phyloP scores from a whole-genome alignment of 2,888 invertebrate species.

The Meloe dianella region DNA sequence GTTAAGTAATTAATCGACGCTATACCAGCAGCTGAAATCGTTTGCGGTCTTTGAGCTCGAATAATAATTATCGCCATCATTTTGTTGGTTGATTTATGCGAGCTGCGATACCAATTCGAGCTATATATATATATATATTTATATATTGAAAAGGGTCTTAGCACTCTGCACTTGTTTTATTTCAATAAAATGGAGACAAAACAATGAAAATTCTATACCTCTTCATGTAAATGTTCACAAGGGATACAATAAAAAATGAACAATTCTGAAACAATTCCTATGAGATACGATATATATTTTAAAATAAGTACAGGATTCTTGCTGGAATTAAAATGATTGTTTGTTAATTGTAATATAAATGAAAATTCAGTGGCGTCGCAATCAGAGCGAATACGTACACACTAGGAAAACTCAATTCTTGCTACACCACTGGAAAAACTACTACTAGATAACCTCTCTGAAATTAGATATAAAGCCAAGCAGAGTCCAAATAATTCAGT shows the following conservation, averaged over 20 bases:
- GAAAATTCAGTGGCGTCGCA: no score
- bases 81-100: neutral
- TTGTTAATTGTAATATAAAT: no score
- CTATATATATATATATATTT: no score
- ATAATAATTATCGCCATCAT: neutral
- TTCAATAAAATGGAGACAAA: neutral
- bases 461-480: no score
- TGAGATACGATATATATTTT: no score
- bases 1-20: neutral
- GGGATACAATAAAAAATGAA: neutral
- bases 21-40: neutral
- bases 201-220: neutral
- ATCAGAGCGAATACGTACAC: no score
- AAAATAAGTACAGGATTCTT: no score
- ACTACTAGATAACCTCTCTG: no score
- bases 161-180: neutral
- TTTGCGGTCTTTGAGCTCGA: neutral
- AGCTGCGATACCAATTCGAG: neutral
- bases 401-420: no score
- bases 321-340: no score
- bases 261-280: neutral
- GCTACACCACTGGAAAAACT: no score
- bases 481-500: no score
- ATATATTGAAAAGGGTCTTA: neutral
- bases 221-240: neutral